Base-by-base conservation (phyloP, 2,113 vertebrate genomes). In the Nanger granti region DNA sequence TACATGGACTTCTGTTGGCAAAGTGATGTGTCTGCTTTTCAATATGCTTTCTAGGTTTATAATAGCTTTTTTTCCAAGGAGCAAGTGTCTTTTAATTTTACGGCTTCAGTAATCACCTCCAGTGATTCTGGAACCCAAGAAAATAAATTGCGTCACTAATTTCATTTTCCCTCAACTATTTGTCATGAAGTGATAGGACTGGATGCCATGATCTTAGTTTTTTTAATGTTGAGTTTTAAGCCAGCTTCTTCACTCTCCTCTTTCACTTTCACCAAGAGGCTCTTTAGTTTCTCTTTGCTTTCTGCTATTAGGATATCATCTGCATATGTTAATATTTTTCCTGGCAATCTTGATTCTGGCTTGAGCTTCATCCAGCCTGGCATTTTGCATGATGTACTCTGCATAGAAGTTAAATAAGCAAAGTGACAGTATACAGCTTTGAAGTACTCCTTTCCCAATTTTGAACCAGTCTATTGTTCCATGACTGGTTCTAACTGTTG, bases 331-430 rank as follows among this genome's bases (percentile, higher is more conserved):
- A 24, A 41, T 24, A 24, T 24, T 73, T 73, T 73, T 24, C 20
- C 69, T 3, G 20, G 69, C 10, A 41, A 24, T 73, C 69, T 73
- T 12, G n/a, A 24, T 73, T 73, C n/a, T 0, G 0, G 66, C 5
- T 37, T 73, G 66, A 73, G 20, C 66, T 73, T 73, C n/a, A 37
- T 37, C 66, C n/a, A 73, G n/a, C 66, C 66, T 73, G 66, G 9
- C 5, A 73, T 73, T 73, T 73, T 73, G 69, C 5, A 0, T 73
- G n/a, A 73, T 41, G 69, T 73, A 41, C 69, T 73, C n/a, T 73
- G n/a, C 18, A 41, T 73, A 73, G 34, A 73, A 73, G 20, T 73
- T 73, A 41, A 37, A 73, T 37, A 37, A 73, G 66, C n/a, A 37
- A 37, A 41, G n/a, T 73, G 69, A 73, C 4, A 73, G 69, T 73